Percentiles rank a stretch among this genome's conserved stretches.
These are phyloP conservation scores for Ceratosolen solmsi DNA, from an alignment of 1,140 invertebrate genomes.

Conservation along the genomic window DNA sequence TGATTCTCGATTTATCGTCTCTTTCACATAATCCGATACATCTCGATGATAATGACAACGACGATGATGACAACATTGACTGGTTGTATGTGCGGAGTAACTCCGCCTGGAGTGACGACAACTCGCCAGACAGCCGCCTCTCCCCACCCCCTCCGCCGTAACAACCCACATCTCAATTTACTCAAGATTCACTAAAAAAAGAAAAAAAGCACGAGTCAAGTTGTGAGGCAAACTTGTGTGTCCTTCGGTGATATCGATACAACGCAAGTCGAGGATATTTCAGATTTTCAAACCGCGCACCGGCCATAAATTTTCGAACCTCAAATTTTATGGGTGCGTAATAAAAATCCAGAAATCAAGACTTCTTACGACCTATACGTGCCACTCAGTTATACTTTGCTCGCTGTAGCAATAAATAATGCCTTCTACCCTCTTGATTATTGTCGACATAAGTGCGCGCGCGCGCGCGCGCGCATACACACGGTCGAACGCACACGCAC, in stretches of 20 bases:
- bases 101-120: no score
- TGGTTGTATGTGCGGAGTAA: no score
- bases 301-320: constrained; percentile 36
- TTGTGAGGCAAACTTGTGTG: no score
- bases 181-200: no score
- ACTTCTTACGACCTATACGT: not conserved
- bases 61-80: no score
- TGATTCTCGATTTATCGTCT: no score
- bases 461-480: not conserved
- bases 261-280: not conserved
- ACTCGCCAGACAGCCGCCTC: not conserved
- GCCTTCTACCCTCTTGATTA: constrained; percentile 37
- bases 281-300: not conserved
- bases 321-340: constrained; percentile 44
- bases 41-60: no score
- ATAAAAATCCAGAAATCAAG: constrained; percentile 43
- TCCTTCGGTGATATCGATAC: not conserved
- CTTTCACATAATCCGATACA: no score
- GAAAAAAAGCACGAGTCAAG: no score
- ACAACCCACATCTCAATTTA: no score
- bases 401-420: constrained; percentile 36
- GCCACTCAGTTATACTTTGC: not conserved
- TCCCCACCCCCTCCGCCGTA: not conserved
- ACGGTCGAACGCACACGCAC: no score
- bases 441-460: not conserved